Base-by-base conservation (phyloP, 1,140 invertebrate genomes). In the Ips typographus region DNA sequence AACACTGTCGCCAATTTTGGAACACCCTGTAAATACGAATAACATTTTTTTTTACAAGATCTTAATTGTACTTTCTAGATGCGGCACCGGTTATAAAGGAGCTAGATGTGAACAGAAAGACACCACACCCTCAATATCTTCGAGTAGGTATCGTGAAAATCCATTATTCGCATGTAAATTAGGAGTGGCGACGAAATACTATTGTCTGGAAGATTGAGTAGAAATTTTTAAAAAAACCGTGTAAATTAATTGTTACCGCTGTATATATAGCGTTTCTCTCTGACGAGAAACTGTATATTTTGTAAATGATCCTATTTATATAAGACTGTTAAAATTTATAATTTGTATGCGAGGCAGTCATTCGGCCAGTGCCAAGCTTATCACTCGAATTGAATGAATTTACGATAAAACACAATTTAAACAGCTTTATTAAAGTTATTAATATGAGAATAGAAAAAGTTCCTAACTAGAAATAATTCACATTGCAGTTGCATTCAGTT, bases 21-120 rank as follows among this genome's bases (percentile, higher is more conserved):
- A 22, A 22, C 22, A 22, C 22, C 22, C 22, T 22, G 22, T 22
- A 22, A 22, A 22, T 22, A 22, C 22, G 22, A 22, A 22, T 22
- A 22, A 22, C 22, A 22, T 22, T 22, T 22, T 22, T 22, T 22
- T 22, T 22, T 22, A 22, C 22, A 22, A 22, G 22, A 22, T 22
- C 22, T 22, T 0, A n/a, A 39, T 3, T 57, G 4, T 55, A 40
- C n/a, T 47, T 78, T 76, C 68, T 86, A 94, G 93, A 85, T 94
- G 93, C 82, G 87, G 89, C 73, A 89, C 91, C 79, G 91, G 90
- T 74, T 94, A 88, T 86, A 88, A 87, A 78, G 93, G 93, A 77
- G 85, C 89, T 80, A 86, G 90, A 75, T 94, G 93, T 83, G 91
- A 93, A 83, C 89, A 86, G 78, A 93, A 94, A 86, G 88, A 90